Percentiles rank a stretch among this genome's conserved stretches.
Conservation (phyloP, 2,888 invertebrate genomes). For the Macrophya annulata region DNA sequence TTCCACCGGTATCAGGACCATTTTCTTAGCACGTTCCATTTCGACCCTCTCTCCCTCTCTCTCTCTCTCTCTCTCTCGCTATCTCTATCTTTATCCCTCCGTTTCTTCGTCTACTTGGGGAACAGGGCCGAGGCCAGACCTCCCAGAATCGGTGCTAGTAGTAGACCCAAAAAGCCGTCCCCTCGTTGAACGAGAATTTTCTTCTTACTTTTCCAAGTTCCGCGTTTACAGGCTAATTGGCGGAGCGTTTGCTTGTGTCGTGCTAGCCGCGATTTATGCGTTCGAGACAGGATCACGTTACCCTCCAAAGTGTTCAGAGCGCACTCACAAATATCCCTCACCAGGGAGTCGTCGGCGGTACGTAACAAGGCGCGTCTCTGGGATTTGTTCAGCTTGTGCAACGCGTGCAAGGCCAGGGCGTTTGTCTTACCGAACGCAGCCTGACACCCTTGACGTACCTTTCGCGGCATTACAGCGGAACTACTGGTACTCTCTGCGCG, state of each 20-base stretch:
- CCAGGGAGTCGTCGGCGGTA: constrained; percentile 5
- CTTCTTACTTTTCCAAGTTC: constrained; percentile 25
- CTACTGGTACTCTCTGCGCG: constrained; percentile 8
- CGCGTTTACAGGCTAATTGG: neutral
- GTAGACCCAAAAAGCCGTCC: neutral
- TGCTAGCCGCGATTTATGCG: constrained; percentile 25
- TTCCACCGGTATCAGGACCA: constrained; percentile 11
- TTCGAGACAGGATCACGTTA: constrained; percentile 33
- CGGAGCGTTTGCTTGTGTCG: constrained; percentile 35
- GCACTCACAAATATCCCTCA: constrained; percentile 47
- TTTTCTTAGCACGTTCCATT: constrained; percentile 28
- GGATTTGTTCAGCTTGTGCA: neutral
- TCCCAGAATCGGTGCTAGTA: constrained; percentile 23
- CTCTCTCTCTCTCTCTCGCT: neutral
- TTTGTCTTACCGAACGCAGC: constrained; percentile 13
- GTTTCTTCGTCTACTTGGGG: neutral
- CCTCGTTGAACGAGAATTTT: constrained; percentile 7
- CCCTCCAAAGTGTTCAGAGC: constrained; percentile 47
- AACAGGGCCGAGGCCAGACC: neutral
- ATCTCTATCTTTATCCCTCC: neutral
- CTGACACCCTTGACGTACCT: neutral
- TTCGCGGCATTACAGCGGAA: constrained; percentile 41
- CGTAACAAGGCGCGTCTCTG: constrained; percentile 23
- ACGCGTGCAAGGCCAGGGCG: constrained; percentile 3
- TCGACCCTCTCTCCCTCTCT: neutral